Evolutionary conservation across 2,888 invertebrate genomes (phyloP).

Genomic region (Pammene fasciana): DNA sequence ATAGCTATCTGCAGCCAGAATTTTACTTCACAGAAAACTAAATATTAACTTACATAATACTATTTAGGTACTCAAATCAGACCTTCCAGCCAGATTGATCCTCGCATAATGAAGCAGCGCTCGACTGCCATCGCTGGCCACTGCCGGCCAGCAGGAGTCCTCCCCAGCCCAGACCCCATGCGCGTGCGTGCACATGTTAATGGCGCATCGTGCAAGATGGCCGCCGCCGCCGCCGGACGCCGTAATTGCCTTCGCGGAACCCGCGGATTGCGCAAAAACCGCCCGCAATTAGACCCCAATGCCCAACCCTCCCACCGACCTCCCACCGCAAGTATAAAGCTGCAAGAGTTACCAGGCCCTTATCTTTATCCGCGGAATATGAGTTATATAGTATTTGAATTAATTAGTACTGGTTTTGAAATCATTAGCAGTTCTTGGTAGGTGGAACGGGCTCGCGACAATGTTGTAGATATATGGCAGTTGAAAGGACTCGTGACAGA

Average conservation of each 20-base stretch:
- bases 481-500: background rate
- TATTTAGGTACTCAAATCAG: too few species aligned
- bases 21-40: too few species aligned
- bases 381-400: conserved; percentile 3
- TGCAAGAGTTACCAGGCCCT: background rate
- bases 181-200: conserved; percentile 3
- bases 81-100: too few species aligned
- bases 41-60: too few species aligned
- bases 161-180: too few species aligned
- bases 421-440: conserved; percentile 3
- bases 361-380: background rate
- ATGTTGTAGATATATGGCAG: background rate
- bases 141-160: too few species aligned
- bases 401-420: conserved; percentile 5
- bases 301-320: background rate
- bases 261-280: conserved; percentile 13
- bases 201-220: conserved; percentile 12
- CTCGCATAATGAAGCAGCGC: too few species aligned
- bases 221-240: conserved; percentile 3
- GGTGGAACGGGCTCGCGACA: background rate
- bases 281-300: conserved; percentile 1
- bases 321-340: background rate
- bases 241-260: conserved; percentile 14
- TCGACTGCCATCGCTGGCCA: too few species aligned
- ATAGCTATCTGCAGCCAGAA: too few species aligned